Evolutionary conservation across 1,140 invertebrate species (phyloP).

Genomic region (Hyles euphorbiae): DNA sequence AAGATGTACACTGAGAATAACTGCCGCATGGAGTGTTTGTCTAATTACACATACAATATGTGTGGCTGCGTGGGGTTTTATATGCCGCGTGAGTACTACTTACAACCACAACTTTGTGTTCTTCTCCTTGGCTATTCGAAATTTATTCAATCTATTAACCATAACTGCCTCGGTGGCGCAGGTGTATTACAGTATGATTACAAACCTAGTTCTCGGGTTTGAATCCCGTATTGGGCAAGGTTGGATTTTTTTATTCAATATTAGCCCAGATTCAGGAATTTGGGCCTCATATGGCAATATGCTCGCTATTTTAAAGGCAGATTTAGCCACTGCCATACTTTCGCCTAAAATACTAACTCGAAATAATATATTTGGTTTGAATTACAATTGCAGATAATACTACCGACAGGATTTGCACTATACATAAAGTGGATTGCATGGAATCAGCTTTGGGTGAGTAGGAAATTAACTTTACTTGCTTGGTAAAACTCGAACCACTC

Average conservation of each 20-base stretch:
- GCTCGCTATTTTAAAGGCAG: background rate
- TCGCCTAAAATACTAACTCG: no score
- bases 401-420: background rate
- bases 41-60: slow-evolving; percentile 13
- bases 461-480: background rate
- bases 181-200: background rate
- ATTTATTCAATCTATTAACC: background rate
- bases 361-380: background rate
- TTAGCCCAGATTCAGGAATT: no score
- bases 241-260: no score
- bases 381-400: slow-evolving; percentile 1
- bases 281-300: no score
- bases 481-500: no score
- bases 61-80: slow-evolving; percentile 19
- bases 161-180: background rate
- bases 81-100: slow-evolving; percentile 21
- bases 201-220: background rate
- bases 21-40: slow-evolving; percentile 16
- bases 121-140: background rate
- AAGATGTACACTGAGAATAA: slow-evolving; percentile 18
- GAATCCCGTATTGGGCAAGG: background rate
- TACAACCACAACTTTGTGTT: no score
- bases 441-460: background rate
- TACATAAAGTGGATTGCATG: background rate
- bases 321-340: no score